A percentile compares a stretch with the other conserved stretches of the same genome.
Evolutionary conservation across 2,888 invertebrate genomes (phyloP).

Genomic region (Eristalinus aeneus): DNA sequence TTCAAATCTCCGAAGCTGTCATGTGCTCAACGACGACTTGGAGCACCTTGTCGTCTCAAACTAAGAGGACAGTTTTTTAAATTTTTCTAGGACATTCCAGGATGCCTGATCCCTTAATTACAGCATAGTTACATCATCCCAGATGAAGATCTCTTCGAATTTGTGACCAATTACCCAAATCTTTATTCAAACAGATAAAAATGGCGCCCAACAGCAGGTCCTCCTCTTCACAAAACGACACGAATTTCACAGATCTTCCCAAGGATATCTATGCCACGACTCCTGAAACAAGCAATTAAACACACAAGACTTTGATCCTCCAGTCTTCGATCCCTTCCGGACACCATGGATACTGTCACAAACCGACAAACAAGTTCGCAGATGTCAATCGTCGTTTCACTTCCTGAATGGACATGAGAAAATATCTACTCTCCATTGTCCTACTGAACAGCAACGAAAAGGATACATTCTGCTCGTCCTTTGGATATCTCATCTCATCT

Average conservation of each 20-base stretch:
- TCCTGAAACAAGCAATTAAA: neutral
- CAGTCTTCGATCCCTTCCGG: neutral
- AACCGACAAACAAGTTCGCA: neutral
- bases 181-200: neutral
- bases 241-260: neutral
- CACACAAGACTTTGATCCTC: neutral
- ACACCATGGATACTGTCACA: neutral
- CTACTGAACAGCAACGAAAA: conserved; percentile 1
- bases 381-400: neutral
- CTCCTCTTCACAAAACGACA: neutral
- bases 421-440: conserved; percentile 39
- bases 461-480: conserved; percentile 1
- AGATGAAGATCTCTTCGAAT: no score
- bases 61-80: no score
- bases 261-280: neutral
- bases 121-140: no score
- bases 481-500: conserved; percentile 12
- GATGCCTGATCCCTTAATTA: no score
- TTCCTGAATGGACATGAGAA: conserved; percentile 69
- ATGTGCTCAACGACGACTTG: no score
- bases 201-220: neutral
- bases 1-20: no score
- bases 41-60: no score
- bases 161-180: no score
- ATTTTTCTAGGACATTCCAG: no score